A percentile compares a stretch with the other conserved stretches of the same genome.
These are phyloP conservation scores for Sinonovacula constricta DNA, from an alignment of 1,140 invertebrate species.

Conservation along the genomic window DNA sequence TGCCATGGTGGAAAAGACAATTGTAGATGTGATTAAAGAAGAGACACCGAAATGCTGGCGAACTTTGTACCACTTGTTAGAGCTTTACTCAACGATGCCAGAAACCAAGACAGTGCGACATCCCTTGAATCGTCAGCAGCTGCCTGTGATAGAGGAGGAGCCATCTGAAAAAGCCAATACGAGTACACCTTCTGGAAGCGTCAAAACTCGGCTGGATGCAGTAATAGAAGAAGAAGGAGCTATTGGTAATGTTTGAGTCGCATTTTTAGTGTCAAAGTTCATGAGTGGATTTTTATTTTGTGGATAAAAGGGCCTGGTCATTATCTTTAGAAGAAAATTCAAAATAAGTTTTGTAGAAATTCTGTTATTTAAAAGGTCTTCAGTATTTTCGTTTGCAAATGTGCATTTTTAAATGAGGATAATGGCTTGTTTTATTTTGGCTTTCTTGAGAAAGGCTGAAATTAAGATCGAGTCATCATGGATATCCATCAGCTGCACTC, in stretches of 20 bases:
- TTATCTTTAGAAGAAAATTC: too few relatives aligned
- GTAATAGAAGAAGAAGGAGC: slow-evolving; percentile 51
- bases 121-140: slow-evolving; percentile 76
- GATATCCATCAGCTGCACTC: too few relatives aligned
- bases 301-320: too few relatives aligned
- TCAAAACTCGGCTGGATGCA: slow-evolving; percentile 47
- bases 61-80: slow-evolving; percentile 94
- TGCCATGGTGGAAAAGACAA: slow-evolving; percentile 76
- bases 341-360: too few relatives aligned
- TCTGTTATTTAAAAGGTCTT: too few relatives aligned
- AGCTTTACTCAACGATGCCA: slow-evolving; percentile 95
- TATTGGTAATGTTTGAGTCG: slow-evolving; percentile 52
- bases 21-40: slow-evolving; percentile 78
- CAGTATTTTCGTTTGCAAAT: too few relatives aligned
- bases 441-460: too few relatives aligned
- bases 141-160: slow-evolving; percentile 72
- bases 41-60: slow-evolving; percentile 93
- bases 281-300: too few relatives aligned
- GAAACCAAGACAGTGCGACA: slow-evolving; percentile 92
- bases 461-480: too few relatives aligned
- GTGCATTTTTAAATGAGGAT: too few relatives aligned
- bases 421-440: too few relatives aligned
- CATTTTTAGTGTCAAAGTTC: too few relatives aligned
- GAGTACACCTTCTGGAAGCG: slow-evolving; percentile 50
- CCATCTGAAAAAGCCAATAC: slow-evolving; percentile 60